These are phyloP conservation scores for Melospiza georgiana DNA, from an alignment of 2,113 vertebrate genomes.

Conservation along the genomic window DNA sequence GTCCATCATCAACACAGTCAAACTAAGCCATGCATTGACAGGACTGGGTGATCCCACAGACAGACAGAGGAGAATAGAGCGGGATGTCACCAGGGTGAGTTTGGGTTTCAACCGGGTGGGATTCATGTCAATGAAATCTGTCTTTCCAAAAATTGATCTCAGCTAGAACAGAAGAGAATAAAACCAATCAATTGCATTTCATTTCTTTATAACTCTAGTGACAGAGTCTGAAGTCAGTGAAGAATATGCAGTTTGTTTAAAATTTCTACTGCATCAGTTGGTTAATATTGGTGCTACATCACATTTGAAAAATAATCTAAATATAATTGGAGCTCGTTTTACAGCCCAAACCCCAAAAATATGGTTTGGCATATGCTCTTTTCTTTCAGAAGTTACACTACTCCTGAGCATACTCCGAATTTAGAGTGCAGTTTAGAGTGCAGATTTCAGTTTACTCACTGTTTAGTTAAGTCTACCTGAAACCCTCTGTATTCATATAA, in stretches of 20 bases:
- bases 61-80: conserved; percentile 80
- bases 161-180: background rate
- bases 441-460: background rate
- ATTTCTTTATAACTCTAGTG: background rate
- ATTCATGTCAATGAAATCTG: background rate
- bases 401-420: background rate
- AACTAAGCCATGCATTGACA: conserved; percentile 80
- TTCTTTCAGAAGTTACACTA: background rate
- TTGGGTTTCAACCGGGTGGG: background rate
- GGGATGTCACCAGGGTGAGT: conserved; percentile 79
- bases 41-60: conserved; percentile 74
- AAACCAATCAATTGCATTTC: background rate
- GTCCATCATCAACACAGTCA: conserved; percentile 86
- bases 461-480: background rate
- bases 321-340: background rate
- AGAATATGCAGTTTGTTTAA: background rate
- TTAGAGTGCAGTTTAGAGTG: background rate
- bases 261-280: background rate
- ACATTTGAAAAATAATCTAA: background rate
- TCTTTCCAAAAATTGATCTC: background rate
- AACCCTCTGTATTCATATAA: background rate
- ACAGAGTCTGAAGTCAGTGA: background rate
- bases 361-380: background rate
- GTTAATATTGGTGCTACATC: background rate
- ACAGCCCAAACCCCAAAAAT: background rate